Conservation (phyloP, 2,888 invertebrate genomes). For the Fragum sueziense region DNA sequence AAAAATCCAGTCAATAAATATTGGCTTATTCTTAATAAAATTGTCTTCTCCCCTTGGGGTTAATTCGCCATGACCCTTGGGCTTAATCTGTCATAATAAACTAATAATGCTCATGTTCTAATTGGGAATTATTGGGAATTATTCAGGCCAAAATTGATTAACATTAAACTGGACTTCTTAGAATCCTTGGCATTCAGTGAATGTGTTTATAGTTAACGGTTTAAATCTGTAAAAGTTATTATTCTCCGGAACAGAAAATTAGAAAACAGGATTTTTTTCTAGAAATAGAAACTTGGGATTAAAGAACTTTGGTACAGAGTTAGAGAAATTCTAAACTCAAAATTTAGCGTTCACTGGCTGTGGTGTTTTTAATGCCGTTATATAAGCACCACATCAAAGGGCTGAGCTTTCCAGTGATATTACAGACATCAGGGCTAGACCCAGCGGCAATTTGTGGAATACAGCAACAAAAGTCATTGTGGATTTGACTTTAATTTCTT, state of each 20-base stretch:
- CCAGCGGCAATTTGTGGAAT: too few relatives aligned
- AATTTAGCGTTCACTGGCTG: neutral
- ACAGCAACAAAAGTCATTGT: too few relatives aligned
- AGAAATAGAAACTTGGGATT: neutral
- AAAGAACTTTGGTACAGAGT: neutral
- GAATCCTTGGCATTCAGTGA: neutral
- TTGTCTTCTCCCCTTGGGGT: neutral
- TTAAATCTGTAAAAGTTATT: slow-evolving; percentile 19
- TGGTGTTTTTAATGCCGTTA: neutral
- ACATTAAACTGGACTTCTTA: slow-evolving; percentile 6
- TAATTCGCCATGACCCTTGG: neutral
- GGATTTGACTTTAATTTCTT: too few relatives aligned
- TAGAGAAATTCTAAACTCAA: neutral
- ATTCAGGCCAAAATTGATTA: slow-evolving; percentile 8
- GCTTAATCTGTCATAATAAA: slow-evolving; percentile 11
- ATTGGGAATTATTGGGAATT: neutral
- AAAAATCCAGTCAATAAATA: slow-evolving; percentile 8
- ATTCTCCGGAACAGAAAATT: neutral
- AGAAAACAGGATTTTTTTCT: neutral
- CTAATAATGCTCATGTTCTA: neutral
- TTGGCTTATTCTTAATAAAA: slow-evolving; percentile 10
- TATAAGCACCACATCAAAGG: neutral
- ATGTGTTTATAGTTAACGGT: neutral
- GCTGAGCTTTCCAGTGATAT: neutral
- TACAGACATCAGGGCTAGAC: too few relatives aligned